Percentiles rank a stretch among this genome's conserved stretches.
phyloP scores from a whole-genome alignment of 2,113 vertebrate genomes.

The Anseranas semipalmata region DNA sequence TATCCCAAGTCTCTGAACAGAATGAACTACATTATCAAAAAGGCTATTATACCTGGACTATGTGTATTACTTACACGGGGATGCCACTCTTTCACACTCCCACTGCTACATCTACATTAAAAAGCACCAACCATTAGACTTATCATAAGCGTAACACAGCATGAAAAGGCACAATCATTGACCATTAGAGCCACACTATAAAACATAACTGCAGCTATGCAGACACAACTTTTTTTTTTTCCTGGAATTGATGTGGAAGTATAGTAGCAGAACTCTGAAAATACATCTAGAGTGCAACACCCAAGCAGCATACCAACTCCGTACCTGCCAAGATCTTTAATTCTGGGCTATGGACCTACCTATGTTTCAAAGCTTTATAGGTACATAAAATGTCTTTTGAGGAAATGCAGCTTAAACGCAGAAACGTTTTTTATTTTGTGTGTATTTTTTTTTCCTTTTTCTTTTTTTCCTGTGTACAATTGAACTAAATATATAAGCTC shows the following conservation, averaged over 20 bases:
- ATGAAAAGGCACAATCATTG: neutral
- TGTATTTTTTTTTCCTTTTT: neutral
- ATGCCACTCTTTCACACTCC: neutral
- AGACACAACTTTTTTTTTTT: neutral
- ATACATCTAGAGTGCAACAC: neutral
- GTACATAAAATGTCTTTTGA: neutral
- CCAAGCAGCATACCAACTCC: rapidly evolving
- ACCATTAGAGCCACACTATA: neutral
- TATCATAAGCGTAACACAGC: neutral
- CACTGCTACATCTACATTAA: neutral
- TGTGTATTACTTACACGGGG: neutral
- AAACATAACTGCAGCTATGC: neutral
- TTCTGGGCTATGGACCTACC: rapidly evolving
- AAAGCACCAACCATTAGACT: neutral
- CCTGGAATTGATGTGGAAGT: neutral
- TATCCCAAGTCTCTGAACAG: neutral
- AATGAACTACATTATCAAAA: neutral
- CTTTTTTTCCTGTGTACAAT: neutral
- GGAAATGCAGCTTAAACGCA: neutral
- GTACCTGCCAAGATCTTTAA: neutral
- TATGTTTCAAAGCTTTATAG: rapidly evolving
- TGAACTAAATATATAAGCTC: neutral
- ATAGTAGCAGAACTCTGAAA: neutral
- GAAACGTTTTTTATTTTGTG: neutral
- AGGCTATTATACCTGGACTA: neutral